Conservation (phyloP, 2,888 invertebrate species). For the Platerodrilus igneus region DNA sequence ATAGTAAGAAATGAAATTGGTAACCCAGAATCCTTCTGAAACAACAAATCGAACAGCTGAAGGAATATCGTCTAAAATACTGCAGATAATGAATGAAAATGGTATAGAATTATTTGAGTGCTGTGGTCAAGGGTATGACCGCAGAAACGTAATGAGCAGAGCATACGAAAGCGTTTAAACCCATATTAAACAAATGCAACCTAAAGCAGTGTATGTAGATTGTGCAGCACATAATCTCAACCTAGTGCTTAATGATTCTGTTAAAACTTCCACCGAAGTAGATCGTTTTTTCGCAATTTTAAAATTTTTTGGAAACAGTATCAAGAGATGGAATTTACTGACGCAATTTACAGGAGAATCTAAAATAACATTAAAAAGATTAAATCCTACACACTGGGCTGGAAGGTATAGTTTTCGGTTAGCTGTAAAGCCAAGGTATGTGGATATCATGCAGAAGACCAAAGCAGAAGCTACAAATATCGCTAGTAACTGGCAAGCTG, state of each 20-base stretch:
- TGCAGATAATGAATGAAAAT: too few species aligned
- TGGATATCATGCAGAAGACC: too few species aligned
- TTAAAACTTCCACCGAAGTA: slow-evolving; percentile 10
- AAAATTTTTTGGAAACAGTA: slow-evolving; percentile 28
- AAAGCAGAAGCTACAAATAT: too few species aligned
- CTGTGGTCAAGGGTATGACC: background rate
- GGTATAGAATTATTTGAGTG: too few species aligned
- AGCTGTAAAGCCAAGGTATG: background rate
- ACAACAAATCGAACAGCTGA: too few species aligned
- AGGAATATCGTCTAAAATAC: too few species aligned
- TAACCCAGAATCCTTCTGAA: too few species aligned
- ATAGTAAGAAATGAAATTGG: too few species aligned
- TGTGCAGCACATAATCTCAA: too few species aligned
- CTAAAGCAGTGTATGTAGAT: slow-evolving; percentile 22
- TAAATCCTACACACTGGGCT: slow-evolving; percentile 37
- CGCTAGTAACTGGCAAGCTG: too few species aligned
- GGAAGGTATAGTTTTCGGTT: slow-evolving; percentile 20
- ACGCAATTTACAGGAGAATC: slow-evolving; percentile 28
- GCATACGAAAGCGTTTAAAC: background rate
- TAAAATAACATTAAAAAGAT: slow-evolving; percentile 30
- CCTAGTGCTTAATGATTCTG: slow-evolving; percentile 28
- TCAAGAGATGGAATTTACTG: slow-evolving; percentile 31
- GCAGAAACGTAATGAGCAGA: background rate
- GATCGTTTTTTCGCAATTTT: slow-evolving; percentile 17
- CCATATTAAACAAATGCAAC: slow-evolving; percentile 9